Evolutionary conservation across 2,113 vertebrate genomes (phyloP), one percentile per base, ranked within the genome.

Genomic region (Propithecus coquereli): DNA sequence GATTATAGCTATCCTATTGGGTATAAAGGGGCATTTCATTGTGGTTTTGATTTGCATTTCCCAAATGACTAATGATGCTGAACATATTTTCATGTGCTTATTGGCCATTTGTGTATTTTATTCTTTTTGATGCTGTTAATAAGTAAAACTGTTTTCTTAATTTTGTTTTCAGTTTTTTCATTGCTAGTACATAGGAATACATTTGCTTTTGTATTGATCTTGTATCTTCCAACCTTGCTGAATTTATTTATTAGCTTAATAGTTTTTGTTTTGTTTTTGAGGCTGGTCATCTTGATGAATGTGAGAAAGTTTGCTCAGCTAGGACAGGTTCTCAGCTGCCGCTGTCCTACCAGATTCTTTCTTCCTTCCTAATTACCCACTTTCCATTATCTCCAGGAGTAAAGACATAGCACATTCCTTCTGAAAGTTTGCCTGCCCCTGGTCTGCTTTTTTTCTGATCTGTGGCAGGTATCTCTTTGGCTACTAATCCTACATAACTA

Each of bases 1-100:
- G 40, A 77, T 45, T 57, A 82, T 11, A 61, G 30, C 37, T 90
- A 40, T 93, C 63, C 66, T 45, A 12, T 9, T 65, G 23, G 16
- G 45, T 54, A 14, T 57, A 66, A 84, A 83, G 43, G 66, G 20
- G 5, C 61, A 91, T 85, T 84, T 95, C 37, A n/a, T 32, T 59
- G 73, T 86, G 54, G n/a, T 68, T 95, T 95, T 91, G 25, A 90
- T 66, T 45, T 71, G 22, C 32, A 76, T 93, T 74, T 93, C 10
- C 13, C 70, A 85, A 54, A 43, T 65, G 57, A 70, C 90, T 61
- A 73, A 57, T 50, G 65, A 94, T 22, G 18, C 17, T 57, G 13
- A 87, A 79, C 34, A 27, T 77, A 82, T 86, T 86, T 93, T 76
- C 73, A 81, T 66, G 34, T 40, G 37, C 47, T 91, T 76, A 40